Conservation (phyloP, 1,140 invertebrate genomes). For the Aricia agestis region DNA sequence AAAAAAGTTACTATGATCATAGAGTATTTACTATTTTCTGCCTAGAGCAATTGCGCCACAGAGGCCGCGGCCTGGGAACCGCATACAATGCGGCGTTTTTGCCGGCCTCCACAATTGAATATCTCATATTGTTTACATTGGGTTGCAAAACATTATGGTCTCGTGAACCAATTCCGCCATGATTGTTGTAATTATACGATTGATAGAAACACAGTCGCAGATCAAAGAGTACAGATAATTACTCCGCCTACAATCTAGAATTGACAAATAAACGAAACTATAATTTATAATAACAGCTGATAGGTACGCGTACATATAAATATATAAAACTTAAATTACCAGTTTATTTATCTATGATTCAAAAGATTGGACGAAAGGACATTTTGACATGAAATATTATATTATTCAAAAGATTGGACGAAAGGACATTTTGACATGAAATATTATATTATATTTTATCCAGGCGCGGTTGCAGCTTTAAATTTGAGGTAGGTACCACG, state of each 20-base stretch:
- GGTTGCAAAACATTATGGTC: background rate
- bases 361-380: too few relatives aligned
- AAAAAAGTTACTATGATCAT: background rate
- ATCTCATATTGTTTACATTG: background rate
- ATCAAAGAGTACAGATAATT: background rate
- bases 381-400: too few relatives aligned
- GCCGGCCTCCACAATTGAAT: background rate
- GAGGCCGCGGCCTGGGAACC: background rate
- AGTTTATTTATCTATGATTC: too few relatives aligned
- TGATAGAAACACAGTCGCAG: background rate
- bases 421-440: too few relatives aligned
- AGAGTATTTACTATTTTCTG: background rate
- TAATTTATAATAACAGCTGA: too few relatives aligned
- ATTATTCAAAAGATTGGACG: too few relatives aligned
- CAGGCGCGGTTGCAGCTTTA: too few relatives aligned
- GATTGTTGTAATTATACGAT: background rate
- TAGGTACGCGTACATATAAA: too few relatives aligned
- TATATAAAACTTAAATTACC: too few relatives aligned
- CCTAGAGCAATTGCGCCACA: background rate
- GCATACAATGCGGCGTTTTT: background rate
- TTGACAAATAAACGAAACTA: background rate
- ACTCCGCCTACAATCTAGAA: background rate
- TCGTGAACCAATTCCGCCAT: background rate
- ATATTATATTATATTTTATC: too few relatives aligned
- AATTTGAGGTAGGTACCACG: too few relatives aligned